These are phyloP conservation scores for Tyrannus savana DNA, from an alignment of 2,113 vertebrate species.

Conservation along the genomic window DNA sequence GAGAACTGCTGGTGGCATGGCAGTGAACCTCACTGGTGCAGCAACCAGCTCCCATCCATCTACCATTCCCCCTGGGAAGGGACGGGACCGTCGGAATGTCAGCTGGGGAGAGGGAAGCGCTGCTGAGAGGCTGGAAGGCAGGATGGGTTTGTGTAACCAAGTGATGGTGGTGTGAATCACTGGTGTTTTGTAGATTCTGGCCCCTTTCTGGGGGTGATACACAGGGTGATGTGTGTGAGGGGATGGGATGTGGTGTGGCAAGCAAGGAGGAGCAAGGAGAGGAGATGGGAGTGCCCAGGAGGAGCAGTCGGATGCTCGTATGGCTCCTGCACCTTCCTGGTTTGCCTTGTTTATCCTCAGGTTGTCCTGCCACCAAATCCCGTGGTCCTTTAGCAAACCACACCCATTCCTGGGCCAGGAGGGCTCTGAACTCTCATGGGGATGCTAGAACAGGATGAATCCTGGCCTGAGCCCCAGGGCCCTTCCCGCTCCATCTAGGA, in stretches of 20 bases:
- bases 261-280: no score
- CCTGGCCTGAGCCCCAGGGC: accelerated
- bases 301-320: neutral
- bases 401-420: neutral
- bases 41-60: neutral
- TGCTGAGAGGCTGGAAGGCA: neutral
- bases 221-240: accelerated
- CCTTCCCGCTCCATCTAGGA: neutral
- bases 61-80: neutral
- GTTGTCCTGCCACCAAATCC: neutral
- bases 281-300: neutral
- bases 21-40: accelerated
- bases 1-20: neutral
- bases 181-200: neutral
- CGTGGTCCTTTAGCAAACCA: neutral
- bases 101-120: neutral
- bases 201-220: neutral
- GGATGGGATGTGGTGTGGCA: neutral
- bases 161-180: neutral
- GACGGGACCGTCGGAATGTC: accelerated
- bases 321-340: neutral
- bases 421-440: neutral
- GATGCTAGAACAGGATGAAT: neutral
- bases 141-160: neutral
- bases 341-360: neutral